These are phyloP conservation scores for Brevimyrus niger DNA, from an alignment of 2,113 vertebrate genomes.

Conservation along the genomic window DNA sequence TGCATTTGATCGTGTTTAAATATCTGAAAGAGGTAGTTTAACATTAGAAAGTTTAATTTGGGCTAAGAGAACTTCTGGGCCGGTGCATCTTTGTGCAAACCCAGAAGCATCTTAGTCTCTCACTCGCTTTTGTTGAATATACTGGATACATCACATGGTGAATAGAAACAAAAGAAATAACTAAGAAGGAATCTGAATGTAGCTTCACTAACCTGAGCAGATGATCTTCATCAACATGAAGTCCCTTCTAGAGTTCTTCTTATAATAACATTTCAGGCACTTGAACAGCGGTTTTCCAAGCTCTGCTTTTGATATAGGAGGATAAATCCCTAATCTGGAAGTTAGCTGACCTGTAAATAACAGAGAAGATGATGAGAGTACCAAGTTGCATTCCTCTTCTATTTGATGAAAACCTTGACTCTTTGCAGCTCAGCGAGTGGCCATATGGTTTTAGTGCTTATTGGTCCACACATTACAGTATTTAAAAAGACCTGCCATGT, in stretches of 20 bases:
- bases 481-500: background rate
- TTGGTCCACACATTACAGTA: background rate
- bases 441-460: background rate
- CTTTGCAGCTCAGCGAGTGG: background rate
- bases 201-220: conserved; percentile 70
- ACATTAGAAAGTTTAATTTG: background rate
- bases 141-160: background rate
- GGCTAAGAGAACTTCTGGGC: background rate
- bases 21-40: background rate
- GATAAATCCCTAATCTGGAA: conserved; percentile 28
- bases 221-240: conserved; percentile 81
- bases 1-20: background rate
- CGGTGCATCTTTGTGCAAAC: background rate
- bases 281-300: conserved; percentile 57
- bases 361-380: background rate
- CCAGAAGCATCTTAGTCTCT: background rate
- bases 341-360: background rate
- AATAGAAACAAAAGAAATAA: background rate
- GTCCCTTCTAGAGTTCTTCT: conserved; percentile 57
- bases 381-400: background rate
- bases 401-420: background rate
- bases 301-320: conserved; percentile 49
- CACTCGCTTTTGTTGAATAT: background rate
- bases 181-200: background rate
- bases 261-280: conserved; percentile 66